Evolutionary conservation across 1,140 invertebrate species (phyloP), one percentile per base, ranked within the genome.

Genomic region (Adoxophyes honmai): DNA sequence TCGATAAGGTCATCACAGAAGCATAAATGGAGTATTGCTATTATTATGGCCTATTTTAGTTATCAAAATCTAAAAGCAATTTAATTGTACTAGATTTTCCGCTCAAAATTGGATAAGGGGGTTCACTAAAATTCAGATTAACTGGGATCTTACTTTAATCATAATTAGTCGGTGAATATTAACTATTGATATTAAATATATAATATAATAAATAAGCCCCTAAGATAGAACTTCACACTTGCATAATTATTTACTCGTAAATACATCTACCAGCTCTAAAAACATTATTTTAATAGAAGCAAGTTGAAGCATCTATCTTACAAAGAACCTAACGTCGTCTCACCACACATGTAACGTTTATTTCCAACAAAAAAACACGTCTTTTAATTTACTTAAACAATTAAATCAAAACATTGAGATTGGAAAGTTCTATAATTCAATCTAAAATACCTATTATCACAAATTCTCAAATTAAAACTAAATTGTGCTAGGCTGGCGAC

Each of bases 331-430:
- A 82, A 81, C 80, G 78, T 85, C 82, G 85, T 88, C 85, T 88
- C 85, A 88, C 85, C 85, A 88, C 85, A 88, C 85, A 88, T 88
- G 85, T 88, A 88, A 86, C 85, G 78, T 86, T 83, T 68, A 72
- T 36, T 72, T 56, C 65, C 63, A 70, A 57, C 37, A 71, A 70
- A 60, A 14, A 59, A 68, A 68, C 55, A 64, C 79, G 78, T 84
- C 81, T 80, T 85, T 83, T 78, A 73, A 55, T 64, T 56, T 35
- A 11, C 37, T 16, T 57, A 51, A 38, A 21, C 35, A 33, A 16
- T n/a, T 44, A 21, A 48, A 10, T 11, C 37, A n/a, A 34, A 34
- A 57, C 55, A 51, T 57, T 39, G 54, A 38, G 54, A 56, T 36
- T 57, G 34, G 52, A 60, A 70, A 70, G 66, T 73, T 54, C 75